Conservation (phyloP, 2,113 vertebrate genomes). For the Poeciliopsis occidentalis region DNA sequence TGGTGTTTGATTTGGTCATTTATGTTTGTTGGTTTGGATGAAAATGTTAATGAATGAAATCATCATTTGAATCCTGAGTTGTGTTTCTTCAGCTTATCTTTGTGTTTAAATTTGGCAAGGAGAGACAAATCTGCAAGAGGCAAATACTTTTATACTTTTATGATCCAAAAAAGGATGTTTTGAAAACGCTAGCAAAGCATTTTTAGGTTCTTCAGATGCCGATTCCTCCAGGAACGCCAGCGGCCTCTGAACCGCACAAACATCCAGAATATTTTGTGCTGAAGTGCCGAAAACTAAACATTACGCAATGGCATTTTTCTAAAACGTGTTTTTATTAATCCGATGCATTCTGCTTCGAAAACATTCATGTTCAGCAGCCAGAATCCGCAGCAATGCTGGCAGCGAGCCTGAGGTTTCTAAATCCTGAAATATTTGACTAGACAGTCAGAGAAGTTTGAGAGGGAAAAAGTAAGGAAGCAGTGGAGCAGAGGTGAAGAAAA, state of each 20-base stretch:
- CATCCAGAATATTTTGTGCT: not conserved
- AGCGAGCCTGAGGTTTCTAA: not conserved
- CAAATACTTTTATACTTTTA: not conserved
- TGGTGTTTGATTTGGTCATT: too few relatives aligned
- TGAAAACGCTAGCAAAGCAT: not conserved
- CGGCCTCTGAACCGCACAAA: not conserved
- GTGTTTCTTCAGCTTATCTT: not conserved
- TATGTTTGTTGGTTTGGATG: too few relatives aligned
- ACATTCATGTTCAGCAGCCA: not conserved
- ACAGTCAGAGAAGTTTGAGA: not conserved
- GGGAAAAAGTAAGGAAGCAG: not conserved
- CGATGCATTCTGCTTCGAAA: not conserved
- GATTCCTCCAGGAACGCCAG: not conserved
- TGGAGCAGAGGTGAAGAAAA: slow-evolving; percentile 25
- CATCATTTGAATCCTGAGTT: too few relatives aligned
- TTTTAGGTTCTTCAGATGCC: not conserved
- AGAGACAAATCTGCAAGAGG: not conserved
- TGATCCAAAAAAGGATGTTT: not conserved
- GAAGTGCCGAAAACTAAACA: not conserved
- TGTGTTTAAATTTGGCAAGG: not conserved
- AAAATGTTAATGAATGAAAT: too few relatives aligned
- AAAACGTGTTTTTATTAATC: not conserved
- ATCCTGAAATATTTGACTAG: not conserved
- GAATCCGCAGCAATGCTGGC: not conserved
- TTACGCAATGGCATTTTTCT: not conserved